Conservation (phyloP, 2,113 vertebrate genomes). For the Rallus limicola region DNA sequence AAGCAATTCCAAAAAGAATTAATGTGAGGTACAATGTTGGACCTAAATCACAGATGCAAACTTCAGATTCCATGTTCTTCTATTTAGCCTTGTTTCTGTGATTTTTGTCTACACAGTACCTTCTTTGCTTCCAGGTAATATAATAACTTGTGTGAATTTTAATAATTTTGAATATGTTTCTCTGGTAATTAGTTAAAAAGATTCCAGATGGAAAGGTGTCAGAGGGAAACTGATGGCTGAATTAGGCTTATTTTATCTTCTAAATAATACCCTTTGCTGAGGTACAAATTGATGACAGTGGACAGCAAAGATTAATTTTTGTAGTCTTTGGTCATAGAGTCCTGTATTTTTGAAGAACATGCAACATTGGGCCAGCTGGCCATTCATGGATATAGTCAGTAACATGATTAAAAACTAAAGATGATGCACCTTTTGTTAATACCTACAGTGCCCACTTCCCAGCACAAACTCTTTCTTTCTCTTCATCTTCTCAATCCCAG, state of each 20-base stretch:
- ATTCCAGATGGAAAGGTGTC: background rate
- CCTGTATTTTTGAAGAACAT: background rate
- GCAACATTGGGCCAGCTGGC: background rate
- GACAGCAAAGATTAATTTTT: background rate
- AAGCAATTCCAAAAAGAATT: background rate
- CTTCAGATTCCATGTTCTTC: background rate
- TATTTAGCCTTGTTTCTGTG: background rate
- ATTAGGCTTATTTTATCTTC: background rate
- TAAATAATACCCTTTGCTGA: background rate
- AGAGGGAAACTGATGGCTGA: background rate
- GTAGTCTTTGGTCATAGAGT: background rate
- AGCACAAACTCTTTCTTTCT: background rate
- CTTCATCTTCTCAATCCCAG: background rate
- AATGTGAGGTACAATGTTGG: background rate
- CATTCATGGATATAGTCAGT: background rate
- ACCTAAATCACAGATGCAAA: background rate
- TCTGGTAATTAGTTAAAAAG: background rate
- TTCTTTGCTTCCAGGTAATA: background rate
- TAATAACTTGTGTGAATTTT: background rate
- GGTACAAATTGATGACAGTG: background rate
- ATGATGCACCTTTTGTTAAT: background rate
- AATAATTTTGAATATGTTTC: background rate
- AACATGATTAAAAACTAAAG: background rate
- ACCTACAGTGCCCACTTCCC: background rate
- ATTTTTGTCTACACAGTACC: background rate